Conservation (phyloP, 2,888 invertebrate species). For the Tenthredo amoena region DNA sequence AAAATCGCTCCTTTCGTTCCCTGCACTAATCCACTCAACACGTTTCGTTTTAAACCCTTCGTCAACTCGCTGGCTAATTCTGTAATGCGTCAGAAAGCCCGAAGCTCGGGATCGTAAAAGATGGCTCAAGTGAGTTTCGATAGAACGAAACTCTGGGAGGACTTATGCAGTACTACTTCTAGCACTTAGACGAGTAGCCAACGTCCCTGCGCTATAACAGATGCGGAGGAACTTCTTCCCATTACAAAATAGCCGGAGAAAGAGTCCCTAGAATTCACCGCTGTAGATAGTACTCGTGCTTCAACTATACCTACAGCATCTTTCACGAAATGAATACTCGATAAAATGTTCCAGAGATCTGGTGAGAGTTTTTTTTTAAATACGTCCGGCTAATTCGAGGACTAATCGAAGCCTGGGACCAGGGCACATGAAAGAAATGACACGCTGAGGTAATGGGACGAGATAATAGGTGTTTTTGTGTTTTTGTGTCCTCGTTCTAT, state of each 20-base stretch:
- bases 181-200: slow-evolving; percentile 24
- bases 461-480: slow-evolving; percentile 45
- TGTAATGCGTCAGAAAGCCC: slow-evolving; percentile 76
- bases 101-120: slow-evolving; percentile 68
- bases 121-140: slow-evolving; percentile 76
- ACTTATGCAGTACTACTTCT: slow-evolving; percentile 3
- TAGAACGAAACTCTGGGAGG: slow-evolving; percentile 64
- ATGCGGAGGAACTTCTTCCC: neutral
- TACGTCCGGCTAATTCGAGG: neutral
- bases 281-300: neutral
- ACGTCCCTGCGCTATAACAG: neutral
- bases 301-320: neutral
- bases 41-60: slow-evolving; percentile 71
- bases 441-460: slow-evolving; percentile 38
- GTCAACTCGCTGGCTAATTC: slow-evolving; percentile 75
- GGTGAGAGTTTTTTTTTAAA: neutral
- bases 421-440: neutral
- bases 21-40: slow-evolving; percentile 73
- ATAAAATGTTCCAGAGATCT: neutral
- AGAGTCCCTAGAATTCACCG: neutral
- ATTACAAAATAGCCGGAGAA: slow-evolving; percentile 1
- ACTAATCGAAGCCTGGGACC: neutral
- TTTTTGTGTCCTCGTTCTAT: slow-evolving; percentile 20
- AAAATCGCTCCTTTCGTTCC: neutral
- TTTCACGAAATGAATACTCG: neutral